Percentiles rank a stretch among this genome's conserved stretches.
Conservation (phyloP, 2,888 invertebrate genomes). For the Drosophila lutescens region DNA sequence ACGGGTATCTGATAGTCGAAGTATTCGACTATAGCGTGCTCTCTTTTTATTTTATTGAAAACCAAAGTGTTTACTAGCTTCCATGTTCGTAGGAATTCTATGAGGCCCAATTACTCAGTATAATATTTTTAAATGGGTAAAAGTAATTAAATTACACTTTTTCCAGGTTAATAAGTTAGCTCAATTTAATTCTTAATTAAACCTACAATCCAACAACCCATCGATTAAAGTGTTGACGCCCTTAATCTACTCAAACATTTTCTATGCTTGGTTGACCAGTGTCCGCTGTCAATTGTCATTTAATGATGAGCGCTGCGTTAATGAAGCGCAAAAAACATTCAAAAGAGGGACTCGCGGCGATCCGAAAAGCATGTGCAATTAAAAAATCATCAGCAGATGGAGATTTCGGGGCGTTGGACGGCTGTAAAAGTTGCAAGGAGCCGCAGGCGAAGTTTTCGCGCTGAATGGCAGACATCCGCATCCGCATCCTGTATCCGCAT, state of each 20-base stretch:
- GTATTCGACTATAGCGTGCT: no score
- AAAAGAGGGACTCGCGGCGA: neutral
- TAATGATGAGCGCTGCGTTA: constrained; percentile 48
- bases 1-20: no score
- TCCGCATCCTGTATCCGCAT: constrained; percentile 29
- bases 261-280: constrained; percentile 19
- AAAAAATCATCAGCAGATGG: constrained; percentile 72
- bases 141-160: no score
- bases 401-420: constrained; percentile 11
- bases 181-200: no score
- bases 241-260: neutral
- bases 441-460: constrained; percentile 50
- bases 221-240: neutral
- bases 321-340: constrained; percentile 57
- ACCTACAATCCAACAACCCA: neutral
- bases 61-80: no score
- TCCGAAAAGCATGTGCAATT: constrained; percentile 66
- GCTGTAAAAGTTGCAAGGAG: constrained; percentile 61
- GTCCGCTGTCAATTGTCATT: constrained; percentile 43
- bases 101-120: no score
- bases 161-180: no score
- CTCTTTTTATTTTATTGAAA: no score
- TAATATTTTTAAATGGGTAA: no score
- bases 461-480: constrained; percentile 69
- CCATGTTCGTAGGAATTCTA: no score